Base-by-base conservation (phyloP, 2,888 invertebrate genomes). In the Eristalis arbustorum region DNA sequence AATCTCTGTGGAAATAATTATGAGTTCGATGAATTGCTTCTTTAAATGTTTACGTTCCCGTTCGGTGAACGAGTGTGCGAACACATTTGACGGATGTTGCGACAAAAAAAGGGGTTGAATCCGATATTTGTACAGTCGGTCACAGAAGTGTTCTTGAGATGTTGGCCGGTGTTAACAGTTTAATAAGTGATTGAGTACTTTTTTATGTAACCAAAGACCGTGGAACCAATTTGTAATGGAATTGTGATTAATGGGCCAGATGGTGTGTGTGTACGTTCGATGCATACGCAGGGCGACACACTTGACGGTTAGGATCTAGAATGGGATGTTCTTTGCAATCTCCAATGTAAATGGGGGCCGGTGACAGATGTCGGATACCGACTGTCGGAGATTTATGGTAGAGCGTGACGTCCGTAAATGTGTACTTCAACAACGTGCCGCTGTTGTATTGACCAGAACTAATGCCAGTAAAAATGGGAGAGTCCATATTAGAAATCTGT, bases 1-100 rank as follows among this genome's bases (percentile, higher is more conserved):
- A 77, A 63, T 77, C 67, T 68, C 57, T 28, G 76, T 49, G 11
- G 66, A 66, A 59, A 59, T 75, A 67, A 75, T 66, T 67, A 59
- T 22, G 75, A 75, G 42, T 75, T 67, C 64, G 40, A 75, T 75
- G 67, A 67, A 75, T 75, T 63, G 10, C 28, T 64, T 22, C 37
- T 64, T 37, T 49, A 49, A 49, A 49, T 49, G 49, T 49, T 49
- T 49, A 49, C 49, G 18, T 49, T 49, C 49, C 18, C 49, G n/a
- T 49, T 49, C 49, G 49, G 18, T 18, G 49, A 18, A 49, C n/a
- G 49, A 49, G 49, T 49, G 18, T 49, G 49, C 18, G 49, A 49
- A 49, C 49, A 49, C 49, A 49, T 49, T 49, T 49, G 49, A 49
- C 49, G 49, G 49, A 49, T 49, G 49, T 49, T 49, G 49, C 49